A percentile compares a stretch with the other conserved stretches of the same genome.
Evolutionary conservation across 1,140 invertebrate species (phyloP).

Genomic region (Temnothorax longispinosus): DNA sequence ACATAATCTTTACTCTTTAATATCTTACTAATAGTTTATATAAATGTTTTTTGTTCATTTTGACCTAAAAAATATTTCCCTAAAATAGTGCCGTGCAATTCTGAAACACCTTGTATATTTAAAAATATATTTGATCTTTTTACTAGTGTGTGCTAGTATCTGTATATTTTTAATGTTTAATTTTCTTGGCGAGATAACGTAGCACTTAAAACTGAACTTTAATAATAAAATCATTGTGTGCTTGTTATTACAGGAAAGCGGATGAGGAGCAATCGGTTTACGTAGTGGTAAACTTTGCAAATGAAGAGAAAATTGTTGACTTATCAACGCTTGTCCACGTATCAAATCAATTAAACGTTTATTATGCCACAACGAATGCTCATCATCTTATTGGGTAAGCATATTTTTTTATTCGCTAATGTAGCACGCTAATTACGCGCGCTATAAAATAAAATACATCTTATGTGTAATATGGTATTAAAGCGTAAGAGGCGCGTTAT

Average conservation of each 20-base stretch:
- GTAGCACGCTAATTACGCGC: neutral
- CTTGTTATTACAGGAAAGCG: conserved; percentile 61
- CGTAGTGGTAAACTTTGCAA: conserved; percentile 84
- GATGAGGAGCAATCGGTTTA: conserved; percentile 73
- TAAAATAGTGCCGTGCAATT: no score
- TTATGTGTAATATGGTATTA: neutral
- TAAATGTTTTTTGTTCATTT: no score
- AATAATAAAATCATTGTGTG: neutral
- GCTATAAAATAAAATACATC: neutral
- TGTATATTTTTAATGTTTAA: neutral
- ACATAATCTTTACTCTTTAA: no score
- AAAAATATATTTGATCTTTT: neutral
- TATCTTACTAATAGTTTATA: no score
- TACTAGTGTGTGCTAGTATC: neutral
- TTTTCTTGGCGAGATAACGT: neutral
- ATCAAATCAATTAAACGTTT: conserved; percentile 52
- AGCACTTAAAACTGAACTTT: neutral
- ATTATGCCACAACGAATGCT: conserved; percentile 48
- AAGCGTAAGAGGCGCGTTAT: neutral
- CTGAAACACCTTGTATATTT: neutral
- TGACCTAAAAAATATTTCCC: no score
- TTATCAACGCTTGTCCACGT: conserved; percentile 78
- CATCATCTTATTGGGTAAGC: conserved; percentile 33
- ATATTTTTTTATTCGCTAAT: neutral
- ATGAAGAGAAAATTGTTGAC: conserved; percentile 80